A percentile compares a stretch with the other conserved stretches of the same genome.
phyloP scores from a whole-genome alignment of 2,888 invertebrate genomes.

The Alviniconcha strummeri region DNA sequence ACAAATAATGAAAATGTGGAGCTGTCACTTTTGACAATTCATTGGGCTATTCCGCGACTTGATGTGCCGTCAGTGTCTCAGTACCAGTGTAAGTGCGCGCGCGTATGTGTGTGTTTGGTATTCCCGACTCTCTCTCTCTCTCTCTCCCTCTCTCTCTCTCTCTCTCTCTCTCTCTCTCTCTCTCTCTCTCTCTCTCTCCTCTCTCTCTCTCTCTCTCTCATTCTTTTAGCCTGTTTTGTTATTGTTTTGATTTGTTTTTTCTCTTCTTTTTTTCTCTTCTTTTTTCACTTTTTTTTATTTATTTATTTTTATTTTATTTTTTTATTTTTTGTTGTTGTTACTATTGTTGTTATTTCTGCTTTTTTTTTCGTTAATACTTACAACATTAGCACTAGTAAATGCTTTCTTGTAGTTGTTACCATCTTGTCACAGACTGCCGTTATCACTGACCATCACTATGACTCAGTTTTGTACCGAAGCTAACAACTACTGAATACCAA shows the following conservation, averaged over 20 bases:
- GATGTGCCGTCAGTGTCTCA: not conserved
- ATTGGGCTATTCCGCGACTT: too few species aligned
- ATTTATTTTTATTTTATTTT: too few species aligned
- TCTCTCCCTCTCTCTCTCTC: not conserved
- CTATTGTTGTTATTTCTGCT: not conserved
- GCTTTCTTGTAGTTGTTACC: not conserved
- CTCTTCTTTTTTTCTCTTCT: not conserved
- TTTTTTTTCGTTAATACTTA: not conserved
- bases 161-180: slow-evolving; percentile 8
- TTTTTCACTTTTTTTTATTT: too few species aligned
- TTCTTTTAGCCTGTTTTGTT: not conserved
- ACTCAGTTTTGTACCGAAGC: not conserved
- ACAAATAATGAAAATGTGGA: too few species aligned
- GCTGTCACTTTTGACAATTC: too few species aligned
- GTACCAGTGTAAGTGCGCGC: not conserved
- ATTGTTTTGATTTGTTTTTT: not conserved
- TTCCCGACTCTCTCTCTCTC: too few species aligned
- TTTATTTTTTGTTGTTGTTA: too few species aligned
- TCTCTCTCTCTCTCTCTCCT: slow-evolving; percentile 14
- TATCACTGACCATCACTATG: not conserved
- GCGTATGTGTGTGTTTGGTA: slow-evolving; percentile 1
- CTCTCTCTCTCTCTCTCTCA: not conserved
- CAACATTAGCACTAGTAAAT: not conserved
- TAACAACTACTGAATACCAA: not conserved
- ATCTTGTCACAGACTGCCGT: not conserved